Evolutionary conservation across 2,797 vertebrate species (phyloP), one percentile per base, ranked within the genome.

Genomic region (Galaxias olidus): DNA sequence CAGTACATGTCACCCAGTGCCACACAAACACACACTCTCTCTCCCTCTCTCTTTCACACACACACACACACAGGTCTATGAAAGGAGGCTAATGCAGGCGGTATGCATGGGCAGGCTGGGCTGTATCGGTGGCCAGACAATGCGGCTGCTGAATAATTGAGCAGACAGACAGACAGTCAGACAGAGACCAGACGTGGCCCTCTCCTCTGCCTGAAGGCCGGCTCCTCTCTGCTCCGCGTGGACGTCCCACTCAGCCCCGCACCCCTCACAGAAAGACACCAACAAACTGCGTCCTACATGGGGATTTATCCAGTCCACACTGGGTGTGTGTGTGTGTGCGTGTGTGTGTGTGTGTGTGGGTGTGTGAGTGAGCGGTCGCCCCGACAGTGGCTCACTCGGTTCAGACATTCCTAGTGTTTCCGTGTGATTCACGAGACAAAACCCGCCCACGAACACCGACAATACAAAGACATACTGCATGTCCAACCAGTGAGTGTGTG

Each of bases 141-240:
- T n/a, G n/a, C n/a, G n/a, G n/a, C n/a, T n/a, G n/a, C n/a, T 42
- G 44, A 57, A 42, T 62, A 42, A 69, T 15, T 51, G 19, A n/a
- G n/a, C 40, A 42, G 45, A 42, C 4, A 19, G 53, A 11, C 30
- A 47, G 67, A 68, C 59, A 59, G 20, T 7, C 59, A 56, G 58
- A 61, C 50, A 57, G 43, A 52, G 63, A 60, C 66, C n/a, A n/a
- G n/a, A n/a, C n/a, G n/a, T n/a, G 30, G 2, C 6, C 30, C 30
- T 30, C 30, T 30, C 30, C 30, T 30, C 3, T 30, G 30, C 6
- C 6, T 30, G n/a, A n/a, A n/a, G n/a, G n/a, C n/a, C n/a, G n/a
- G n/a, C n/a, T n/a, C n/a, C 30, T 30, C 30, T 30, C 30, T 30
- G 3, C 30, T 30, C 30, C 30, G n/a, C n/a, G n/a, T n/a, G n/a